A percentile compares a stretch with the other conserved stretches of the same genome.
Evolutionary conservation across 2,797 vertebrate genomes (phyloP).

Genomic region (Podarcis siculus): DNA sequence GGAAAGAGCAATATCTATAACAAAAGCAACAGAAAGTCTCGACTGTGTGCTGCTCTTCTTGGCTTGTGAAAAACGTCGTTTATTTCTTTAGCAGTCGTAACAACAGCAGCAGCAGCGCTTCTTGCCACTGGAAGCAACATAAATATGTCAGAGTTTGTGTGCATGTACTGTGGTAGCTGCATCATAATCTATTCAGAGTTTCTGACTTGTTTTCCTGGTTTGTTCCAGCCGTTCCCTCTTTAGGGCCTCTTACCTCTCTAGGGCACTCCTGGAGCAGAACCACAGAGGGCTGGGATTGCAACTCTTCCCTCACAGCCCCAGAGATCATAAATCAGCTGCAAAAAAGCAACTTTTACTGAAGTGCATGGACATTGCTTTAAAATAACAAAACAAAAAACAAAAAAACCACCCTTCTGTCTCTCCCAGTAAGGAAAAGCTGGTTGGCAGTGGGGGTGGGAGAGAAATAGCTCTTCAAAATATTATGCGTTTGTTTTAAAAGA

Average conservation of each 20-base stretch:
- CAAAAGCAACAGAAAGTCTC: neutral
- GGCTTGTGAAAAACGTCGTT: conserved; percentile 47
- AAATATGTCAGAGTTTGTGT: conserved; percentile 36
- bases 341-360: conserved; percentile 42
- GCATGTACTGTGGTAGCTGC: conserved; percentile 9
- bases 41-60: neutral
- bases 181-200: conserved; percentile 27
- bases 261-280: conserved; percentile 19
- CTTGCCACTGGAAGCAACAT: conserved; percentile 7
- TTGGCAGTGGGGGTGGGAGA: neutral
- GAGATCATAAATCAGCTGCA: conserved; percentile 48
- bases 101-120: neutral
- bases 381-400: too few relatives aligned
- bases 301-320: conserved; percentile 46
- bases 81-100: conserved; percentile 44
- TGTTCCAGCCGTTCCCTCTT: conserved; percentile 25
- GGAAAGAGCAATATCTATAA: neutral
- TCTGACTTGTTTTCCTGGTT: conserved; percentile 39
- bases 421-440: neutral
- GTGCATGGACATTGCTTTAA: conserved; percentile 12
- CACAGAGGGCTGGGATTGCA: conserved; percentile 32
- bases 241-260: conserved; percentile 37
- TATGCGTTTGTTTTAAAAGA: neutral
- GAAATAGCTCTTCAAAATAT: neutral
- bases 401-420: conserved; percentile 9